A percentile compares a stretch with the other conserved stretches of the same genome.
phyloP scores from a whole-genome alignment of 2,113 vertebrate genomes.

The Oreochromis aureus region DNA sequence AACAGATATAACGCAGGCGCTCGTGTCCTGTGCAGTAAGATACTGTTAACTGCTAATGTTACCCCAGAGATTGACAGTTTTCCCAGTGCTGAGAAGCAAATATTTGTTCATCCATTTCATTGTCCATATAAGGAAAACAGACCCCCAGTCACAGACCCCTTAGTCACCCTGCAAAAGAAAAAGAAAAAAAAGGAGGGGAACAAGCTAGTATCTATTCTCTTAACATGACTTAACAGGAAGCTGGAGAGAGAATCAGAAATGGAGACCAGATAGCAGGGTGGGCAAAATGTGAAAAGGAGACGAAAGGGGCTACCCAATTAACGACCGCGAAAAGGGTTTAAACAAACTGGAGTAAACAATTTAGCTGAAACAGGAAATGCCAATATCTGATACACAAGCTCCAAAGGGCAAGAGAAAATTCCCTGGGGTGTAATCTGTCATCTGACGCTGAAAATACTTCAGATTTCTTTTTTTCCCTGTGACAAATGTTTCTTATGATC shows the following conservation, averaged over 20 bases:
- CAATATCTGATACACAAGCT: constrained; percentile 19
- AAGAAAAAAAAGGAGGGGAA: background rate
- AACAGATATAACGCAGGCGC: constrained; percentile 15
- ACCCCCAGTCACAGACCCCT: constrained; percentile 29
- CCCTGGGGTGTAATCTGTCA: background rate
- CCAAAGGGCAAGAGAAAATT: constrained; percentile 6
- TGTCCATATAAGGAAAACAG: constrained; percentile 40
- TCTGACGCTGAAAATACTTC: background rate
- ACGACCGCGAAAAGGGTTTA: constrained; percentile 7
- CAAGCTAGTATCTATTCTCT: background rate
- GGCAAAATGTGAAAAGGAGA: background rate
- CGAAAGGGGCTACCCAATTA: constrained; percentile 45
- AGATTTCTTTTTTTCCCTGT: background rate
- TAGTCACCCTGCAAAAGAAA: background rate
- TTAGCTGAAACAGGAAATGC: constrained; percentile 63
- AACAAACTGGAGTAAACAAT: constrained; percentile 60
- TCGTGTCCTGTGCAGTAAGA: constrained; percentile 7
- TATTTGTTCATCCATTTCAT: constrained; percentile 35
- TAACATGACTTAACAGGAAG: background rate
- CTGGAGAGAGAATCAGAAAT: background rate
- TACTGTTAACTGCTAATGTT: constrained; percentile 26
- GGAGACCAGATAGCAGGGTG: background rate
- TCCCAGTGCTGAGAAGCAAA: constrained; percentile 56
- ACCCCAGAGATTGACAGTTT: constrained; percentile 22
- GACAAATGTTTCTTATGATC: background rate